These are phyloP conservation scores for Halyomorpha halys DNA, from an alignment of 1,140 invertebrate species.

Conservation along the genomic window DNA sequence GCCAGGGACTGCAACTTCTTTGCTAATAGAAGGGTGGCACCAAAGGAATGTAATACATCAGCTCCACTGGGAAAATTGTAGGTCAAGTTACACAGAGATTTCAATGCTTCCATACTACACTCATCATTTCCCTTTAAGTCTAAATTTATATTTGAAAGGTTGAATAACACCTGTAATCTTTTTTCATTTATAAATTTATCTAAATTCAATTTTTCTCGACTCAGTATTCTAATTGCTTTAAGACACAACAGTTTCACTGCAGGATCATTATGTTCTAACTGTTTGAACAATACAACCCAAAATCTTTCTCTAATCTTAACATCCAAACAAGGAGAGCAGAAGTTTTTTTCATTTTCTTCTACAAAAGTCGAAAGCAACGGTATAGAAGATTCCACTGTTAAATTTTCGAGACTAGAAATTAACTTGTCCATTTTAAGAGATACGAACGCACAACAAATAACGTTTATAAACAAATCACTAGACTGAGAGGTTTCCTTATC, in stretches of 20 bases:
- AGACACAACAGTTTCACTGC: conserved; percentile 43
- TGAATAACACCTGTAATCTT: conserved; percentile 23
- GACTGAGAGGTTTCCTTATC: background rate
- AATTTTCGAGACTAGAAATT: background rate
- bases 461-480: too few relatives aligned
- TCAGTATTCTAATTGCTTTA: conserved; percentile 44
- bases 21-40: background rate
- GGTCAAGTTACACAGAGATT: conserved; percentile 80
- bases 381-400: background rate
- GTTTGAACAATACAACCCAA: background rate
- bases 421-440: background rate
- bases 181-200: conserved; percentile 53
- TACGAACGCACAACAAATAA: too few relatives aligned
- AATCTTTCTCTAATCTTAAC: background rate
- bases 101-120: conserved; percentile 59
- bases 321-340: background rate
- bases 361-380: background rate
- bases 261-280: conserved; percentile 31
- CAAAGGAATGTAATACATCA: background rate
- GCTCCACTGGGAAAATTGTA: conserved; percentile 61
- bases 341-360: conserved; percentile 8
- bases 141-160: conserved; percentile 19
- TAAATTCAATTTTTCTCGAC: conserved; percentile 62
- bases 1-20: background rate
- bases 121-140: conserved; percentile 31